phyloP scores from a whole-genome alignment of 2,113 vertebrate genomes.

The Eolophus roseicapilla region DNA sequence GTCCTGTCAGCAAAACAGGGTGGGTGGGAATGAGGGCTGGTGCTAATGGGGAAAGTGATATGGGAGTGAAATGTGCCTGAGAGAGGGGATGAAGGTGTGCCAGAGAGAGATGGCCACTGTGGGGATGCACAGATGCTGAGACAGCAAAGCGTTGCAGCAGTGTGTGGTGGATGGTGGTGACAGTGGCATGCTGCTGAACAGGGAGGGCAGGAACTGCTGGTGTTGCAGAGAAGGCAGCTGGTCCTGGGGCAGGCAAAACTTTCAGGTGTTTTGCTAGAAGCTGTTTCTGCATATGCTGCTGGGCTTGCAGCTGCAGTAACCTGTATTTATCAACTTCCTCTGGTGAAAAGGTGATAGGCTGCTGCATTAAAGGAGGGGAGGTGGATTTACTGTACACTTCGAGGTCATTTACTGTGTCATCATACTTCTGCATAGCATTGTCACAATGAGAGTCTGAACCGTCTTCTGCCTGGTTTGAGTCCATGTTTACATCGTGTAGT shows the following conservation, averaged over 20 bases:
- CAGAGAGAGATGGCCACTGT: conserved; percentile 65
- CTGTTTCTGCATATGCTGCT: conserved; percentile 95
- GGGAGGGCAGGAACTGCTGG: conserved; percentile 73
- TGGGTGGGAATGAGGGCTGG: conserved; percentile 77
- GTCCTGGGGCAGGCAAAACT: conserved; percentile 64
- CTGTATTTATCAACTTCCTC: conserved; percentile 97
- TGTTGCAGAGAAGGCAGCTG: conserved; percentile 66
- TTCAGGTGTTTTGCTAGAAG: conserved; percentile 76
- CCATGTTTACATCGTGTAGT: conserved; percentile 49
- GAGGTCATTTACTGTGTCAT: conserved; percentile 51
- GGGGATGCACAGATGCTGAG: conserved; percentile 74
- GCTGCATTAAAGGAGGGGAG: conserved; percentile 77
- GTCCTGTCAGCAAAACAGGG: conserved; percentile 73
- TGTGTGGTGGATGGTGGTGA: conserved; percentile 83
- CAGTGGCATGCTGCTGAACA: conserved; percentile 71
- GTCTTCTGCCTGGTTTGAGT: conserved; percentile 39
- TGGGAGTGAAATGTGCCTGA: conserved; percentile 78
- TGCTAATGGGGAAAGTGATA: conserved; percentile 70
- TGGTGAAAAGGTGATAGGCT: conserved; percentile 89
- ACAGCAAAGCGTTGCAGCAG: conserved; percentile 85
- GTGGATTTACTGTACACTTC: conserved; percentile 65
- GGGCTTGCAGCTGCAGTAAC: conserved; percentile 91
- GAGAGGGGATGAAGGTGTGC: conserved; percentile 83
- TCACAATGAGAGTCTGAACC: conserved; percentile 63
- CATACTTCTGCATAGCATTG: conserved; percentile 71